Percentiles rank a stretch among this genome's conserved stretches.
Evolutionary conservation across 2,888 invertebrate genomes (phyloP).

Genomic region (Pharmacophagus antenor): DNA sequence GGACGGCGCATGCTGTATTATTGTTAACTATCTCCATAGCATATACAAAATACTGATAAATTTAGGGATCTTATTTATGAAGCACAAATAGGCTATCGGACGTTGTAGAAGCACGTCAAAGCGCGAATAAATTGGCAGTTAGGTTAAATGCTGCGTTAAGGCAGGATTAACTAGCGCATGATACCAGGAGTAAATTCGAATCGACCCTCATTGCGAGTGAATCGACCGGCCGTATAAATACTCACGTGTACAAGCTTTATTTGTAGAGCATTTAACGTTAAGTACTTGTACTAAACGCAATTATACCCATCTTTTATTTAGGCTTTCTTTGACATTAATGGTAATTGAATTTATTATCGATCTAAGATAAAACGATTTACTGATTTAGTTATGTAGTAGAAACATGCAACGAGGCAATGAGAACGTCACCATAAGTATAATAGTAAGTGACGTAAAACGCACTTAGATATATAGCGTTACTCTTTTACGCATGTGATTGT

Average conservation of each 20-base stretch:
- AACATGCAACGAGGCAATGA: no score
- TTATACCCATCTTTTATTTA: slow-evolving; percentile 23
- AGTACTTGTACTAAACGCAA: slow-evolving; percentile 31
- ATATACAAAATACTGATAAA: slow-evolving; percentile 10
- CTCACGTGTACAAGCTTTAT: slow-evolving; percentile 52
- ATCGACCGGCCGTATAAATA: slow-evolving; percentile 54
- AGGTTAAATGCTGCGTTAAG: slow-evolving; percentile 36
- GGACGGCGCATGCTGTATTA: no score
- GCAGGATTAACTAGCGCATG: slow-evolving; percentile 52
- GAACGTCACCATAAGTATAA: no score
- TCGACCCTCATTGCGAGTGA: slow-evolving; percentile 45
- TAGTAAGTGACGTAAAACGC: no score
- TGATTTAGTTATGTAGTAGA: no score
- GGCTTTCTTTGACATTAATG: neutral
- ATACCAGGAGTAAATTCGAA: slow-evolving; percentile 56
- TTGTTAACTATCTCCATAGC: neutral
- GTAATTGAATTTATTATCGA: neutral
- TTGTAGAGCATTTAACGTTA: slow-evolving; percentile 42
- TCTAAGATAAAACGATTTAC: neutral
- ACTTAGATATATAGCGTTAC: neutral
- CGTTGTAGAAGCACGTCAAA: slow-evolving; percentile 30
- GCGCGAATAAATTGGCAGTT: slow-evolving; percentile 31
- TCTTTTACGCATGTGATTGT: no score
- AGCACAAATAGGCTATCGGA: slow-evolving; percentile 28
- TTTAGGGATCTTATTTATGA: slow-evolving; percentile 23